A percentile compares a stretch with the other conserved stretches of the same genome.
Conservation (phyloP, 2,888 invertebrate species). For the Caenorhabditis sp. region DNA sequence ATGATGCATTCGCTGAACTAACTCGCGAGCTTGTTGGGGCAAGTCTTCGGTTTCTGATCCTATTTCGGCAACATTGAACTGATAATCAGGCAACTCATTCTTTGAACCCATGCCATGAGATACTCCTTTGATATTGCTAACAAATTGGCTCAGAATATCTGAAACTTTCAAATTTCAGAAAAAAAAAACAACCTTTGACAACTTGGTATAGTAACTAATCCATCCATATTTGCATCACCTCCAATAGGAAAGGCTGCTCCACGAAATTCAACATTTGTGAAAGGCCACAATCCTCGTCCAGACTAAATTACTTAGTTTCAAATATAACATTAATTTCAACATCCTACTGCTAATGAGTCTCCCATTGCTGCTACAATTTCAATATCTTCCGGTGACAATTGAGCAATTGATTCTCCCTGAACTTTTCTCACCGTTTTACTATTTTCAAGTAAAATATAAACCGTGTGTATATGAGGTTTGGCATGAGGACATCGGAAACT, state of each 20-base stretch:
- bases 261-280: constrained; percentile 78
- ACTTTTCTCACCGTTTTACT: no score
- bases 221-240: constrained; percentile 82
- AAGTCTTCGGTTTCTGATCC: constrained; percentile 77
- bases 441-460: constrained; percentile 1
- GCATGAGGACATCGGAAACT: constrained; percentile 67
- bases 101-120: constrained; percentile 81
- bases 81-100: constrained; percentile 75
- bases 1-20: constrained; percentile 71
- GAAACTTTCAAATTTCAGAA: no score
- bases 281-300: constrained; percentile 79
- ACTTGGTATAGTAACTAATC: constrained; percentile 81
- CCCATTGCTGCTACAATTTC: constrained; percentile 71
- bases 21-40: constrained; percentile 74
- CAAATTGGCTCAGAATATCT: constrained; percentile 81
- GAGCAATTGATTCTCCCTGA: constrained; percentile 68
- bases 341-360: constrained; percentile 66
- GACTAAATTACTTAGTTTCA: no score
- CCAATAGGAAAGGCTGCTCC: constrained; percentile 81
- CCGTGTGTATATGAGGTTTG: constrained; percentile 68
- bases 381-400: constrained; percentile 71
- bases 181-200: no score
- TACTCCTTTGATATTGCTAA: constrained; percentile 74
- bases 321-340: no score
- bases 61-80: constrained; percentile 79